Base-by-base conservation (phyloP, 2,113 vertebrate genomes). In the Cichladusa arquata region DNA sequence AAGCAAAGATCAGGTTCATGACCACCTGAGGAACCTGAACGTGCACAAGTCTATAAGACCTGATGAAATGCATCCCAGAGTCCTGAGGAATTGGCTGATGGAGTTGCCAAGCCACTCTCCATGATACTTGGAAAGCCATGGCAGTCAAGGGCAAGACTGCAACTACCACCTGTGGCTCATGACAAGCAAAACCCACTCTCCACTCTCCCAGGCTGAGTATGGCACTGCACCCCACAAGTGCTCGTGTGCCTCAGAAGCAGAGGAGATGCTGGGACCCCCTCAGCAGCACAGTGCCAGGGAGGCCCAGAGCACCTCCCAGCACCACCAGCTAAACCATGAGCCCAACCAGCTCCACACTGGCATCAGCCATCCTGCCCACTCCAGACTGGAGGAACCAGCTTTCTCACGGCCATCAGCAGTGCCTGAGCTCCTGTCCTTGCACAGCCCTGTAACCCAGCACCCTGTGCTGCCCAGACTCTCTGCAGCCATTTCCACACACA, bases 371-470 rank as follows among this genome's bases (percentile, higher is more conserved):
- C 71, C 38, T 3, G 1, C 26, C 34, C 80, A 18, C 36, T 66
- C 29, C 4, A 1, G 25, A 5, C 25, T 28, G 45, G 14, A 60
- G 58, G n/a, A 77, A 57, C 12, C 36, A 38, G 48, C 8, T 33
- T 12, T 4, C 19, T 19, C 6, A 0, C 6, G 33, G 61, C 38
- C 65, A 50, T 3, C 60, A 74, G 76, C 71, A 48, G 8, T 10
- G 28, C 34, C 81, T 33, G 25, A 50, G 8, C 36, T 47, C 16
- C 9, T 1, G 0, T 8, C 42, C 31, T 5, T 7, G n/a, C 56
- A 16, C 0, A 0, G 62, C 17, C 20, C 54, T 11, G 12, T 5
- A 40, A 80, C 8, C 16, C 62, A 51, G 40, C n/a, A 34, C 36
- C 67, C 2, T 0, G 3, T 18, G 85, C 85, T 34, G 38, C 62